These are phyloP conservation scores for Festucalex cinctus DNA, from an alignment of 2,113 vertebrate genomes.

Conservation along the genomic window DNA sequence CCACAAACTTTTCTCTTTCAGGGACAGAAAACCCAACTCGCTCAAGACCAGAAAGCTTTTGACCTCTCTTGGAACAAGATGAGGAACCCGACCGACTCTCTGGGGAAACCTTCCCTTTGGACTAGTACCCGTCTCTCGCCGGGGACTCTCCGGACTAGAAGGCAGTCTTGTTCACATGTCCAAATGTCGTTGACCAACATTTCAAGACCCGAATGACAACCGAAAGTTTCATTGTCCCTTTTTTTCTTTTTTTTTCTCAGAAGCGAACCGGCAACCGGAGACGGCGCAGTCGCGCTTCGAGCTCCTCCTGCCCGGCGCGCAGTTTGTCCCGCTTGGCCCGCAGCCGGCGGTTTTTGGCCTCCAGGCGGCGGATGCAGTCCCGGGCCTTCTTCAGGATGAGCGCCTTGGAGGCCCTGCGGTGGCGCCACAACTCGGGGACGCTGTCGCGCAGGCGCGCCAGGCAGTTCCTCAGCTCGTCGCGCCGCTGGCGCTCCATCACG, in stretches of 20 bases:
- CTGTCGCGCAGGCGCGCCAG: constrained; percentile 72
- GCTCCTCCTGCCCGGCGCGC: constrained; percentile 52
- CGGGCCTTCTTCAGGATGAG: constrained; percentile 75
- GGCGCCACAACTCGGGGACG: constrained; percentile 72
- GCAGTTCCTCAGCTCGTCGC: constrained; percentile 77
- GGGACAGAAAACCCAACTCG: too few relatives aligned
- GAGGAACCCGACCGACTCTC: too few relatives aligned
- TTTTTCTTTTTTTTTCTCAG: background rate
- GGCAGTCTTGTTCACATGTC: too few relatives aligned
- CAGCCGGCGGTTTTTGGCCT: constrained; percentile 56
- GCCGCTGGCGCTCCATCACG: constrained; percentile 77
- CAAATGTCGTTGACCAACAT: too few relatives aligned
- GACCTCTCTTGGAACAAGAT: too few relatives aligned
- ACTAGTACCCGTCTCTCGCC: too few relatives aligned
- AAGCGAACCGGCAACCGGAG: constrained; percentile 44
- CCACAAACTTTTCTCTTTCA: too few relatives aligned
- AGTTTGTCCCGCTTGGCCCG: constrained; percentile 51
- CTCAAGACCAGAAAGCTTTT: too few relatives aligned
- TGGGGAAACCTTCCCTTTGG: too few relatives aligned
- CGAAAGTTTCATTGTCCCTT: background rate
- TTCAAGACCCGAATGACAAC: background rate
- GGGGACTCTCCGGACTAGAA: too few relatives aligned
- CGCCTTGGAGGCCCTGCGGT: constrained; percentile 78
- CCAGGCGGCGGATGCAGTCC: constrained; percentile 70
- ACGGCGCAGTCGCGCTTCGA: constrained; percentile 55